Evolutionary conservation across 2,113 vertebrate species (phyloP).

Genomic region (Bujurquina vittata): DNA sequence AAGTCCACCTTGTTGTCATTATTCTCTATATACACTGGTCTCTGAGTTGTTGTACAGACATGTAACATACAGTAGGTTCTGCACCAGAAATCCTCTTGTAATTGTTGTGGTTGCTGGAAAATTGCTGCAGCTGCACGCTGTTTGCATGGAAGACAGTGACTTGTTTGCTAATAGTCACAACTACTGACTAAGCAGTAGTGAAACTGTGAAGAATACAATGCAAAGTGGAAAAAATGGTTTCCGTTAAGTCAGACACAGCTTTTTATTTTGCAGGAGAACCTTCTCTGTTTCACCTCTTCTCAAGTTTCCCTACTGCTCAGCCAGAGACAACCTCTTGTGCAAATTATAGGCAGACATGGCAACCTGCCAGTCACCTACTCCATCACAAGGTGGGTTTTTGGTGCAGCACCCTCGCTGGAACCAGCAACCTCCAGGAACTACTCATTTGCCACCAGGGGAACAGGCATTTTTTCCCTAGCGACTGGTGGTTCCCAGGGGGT

Average conservation of each 20-base stretch:
- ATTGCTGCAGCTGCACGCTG: neutral
- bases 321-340: no score
- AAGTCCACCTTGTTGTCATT: neutral
- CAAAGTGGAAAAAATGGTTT: neutral
- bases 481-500: neutral
- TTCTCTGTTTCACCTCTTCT: neutral
- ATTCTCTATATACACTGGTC: neutral
- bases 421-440: neutral
- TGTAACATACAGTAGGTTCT: neutral
- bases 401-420: neutral
- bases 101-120: neutral
- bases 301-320: neutral
- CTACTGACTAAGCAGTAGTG: neutral
- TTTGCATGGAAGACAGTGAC: neutral
- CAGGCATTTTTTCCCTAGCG: neutral
- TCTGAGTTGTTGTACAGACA: neutral
- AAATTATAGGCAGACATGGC: no score
- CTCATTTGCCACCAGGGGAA: neutral
- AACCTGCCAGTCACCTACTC: no score
- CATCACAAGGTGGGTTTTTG: neutral
- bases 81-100: no score
- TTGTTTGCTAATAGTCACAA: neutral
- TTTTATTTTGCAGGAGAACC: neutral
- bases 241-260: neutral
- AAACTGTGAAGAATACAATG: neutral